Base-by-base conservation (phyloP, 1,140 invertebrate genomes). In the Mizuhopecten yessoensis region DNA sequence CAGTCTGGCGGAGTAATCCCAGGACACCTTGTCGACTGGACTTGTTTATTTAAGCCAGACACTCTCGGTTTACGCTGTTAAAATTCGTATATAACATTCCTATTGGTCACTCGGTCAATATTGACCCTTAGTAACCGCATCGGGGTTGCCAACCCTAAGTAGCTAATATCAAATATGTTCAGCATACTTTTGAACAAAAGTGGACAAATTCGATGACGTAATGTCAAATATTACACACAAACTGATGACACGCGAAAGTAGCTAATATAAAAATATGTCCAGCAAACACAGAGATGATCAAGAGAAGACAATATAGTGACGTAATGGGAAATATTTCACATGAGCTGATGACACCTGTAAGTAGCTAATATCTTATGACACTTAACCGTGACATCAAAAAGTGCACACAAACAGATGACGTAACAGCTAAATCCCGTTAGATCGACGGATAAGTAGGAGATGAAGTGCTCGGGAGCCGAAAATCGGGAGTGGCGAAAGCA, bases 361-460 rank as follows among this genome's bases (percentile, higher is more conserved):
- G 57, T 75, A 75, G 57, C 57, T 75, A 75, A 75, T 75, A 75
- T 75, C 57, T 9, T n/a, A 75, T 75, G 57, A 75, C 57, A 75
- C 57, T n/a, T 75, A 29, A 17, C 57, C 15, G n/a, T n/a, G n/a
- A 17, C 23, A 75, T 75, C 57, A n/a, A 75, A 75, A 5, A 29
- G 57, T 75, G 57, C 57, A 75, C 57, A 29, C 57, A 75, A 75
- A 75, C n/a, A 75, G 23, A 75, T 75, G 57, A 75, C 57, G 57
- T 75, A 75, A 75, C 57, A 17, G 57, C n/a, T n/a, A n/a, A n/a
- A n/a, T n/a, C n/a, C n/a, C n/a, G n/a, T n/a, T n/a, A n/a, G n/a
- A n/a, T n/a, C n/a, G n/a, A n/a, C n/a, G n/a, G n/a, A n/a, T n/a
- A n/a, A n/a, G n/a, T n/a, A n/a, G 17, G n/a, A n/a, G n/a, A 29